Evolutionary conservation across 2,888 invertebrate species (phyloP).

Genomic region (Brachyptera putata): DNA sequence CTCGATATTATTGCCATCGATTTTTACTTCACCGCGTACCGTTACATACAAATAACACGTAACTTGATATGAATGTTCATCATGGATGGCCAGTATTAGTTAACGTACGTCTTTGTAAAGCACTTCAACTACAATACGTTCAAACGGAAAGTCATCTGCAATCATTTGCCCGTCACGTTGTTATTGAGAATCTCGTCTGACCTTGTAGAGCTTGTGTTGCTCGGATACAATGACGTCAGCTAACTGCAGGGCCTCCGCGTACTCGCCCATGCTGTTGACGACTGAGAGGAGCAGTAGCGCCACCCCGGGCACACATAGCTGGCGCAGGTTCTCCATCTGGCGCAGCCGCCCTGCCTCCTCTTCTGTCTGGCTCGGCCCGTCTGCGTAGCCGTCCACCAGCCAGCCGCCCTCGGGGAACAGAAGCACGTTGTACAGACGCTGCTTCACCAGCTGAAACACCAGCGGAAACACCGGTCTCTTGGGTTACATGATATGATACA

Average conservation of each 20-base stretch:
- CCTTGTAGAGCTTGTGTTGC: slow-evolving; percentile 72
- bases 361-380: slow-evolving; percentile 41
- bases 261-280: slow-evolving; percentile 68
- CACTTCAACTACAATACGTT: no score
- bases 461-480: slow-evolving; percentile 34
- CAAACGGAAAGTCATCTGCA: no score
- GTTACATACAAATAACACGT: no score
- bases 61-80: no score
- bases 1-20: no score
- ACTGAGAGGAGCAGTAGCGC: slow-evolving; percentile 73
- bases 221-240: slow-evolving; percentile 78
- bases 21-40: no score
- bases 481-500: no score
- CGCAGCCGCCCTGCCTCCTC: slow-evolving; percentile 56
- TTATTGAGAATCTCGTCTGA: no score
- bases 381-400: slow-evolving; percentile 67
- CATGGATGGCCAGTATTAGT: no score
- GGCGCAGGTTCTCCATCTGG: slow-evolving; percentile 70
- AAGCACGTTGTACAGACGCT: slow-evolving; percentile 78
- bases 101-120: no score
- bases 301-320: slow-evolving; percentile 72
- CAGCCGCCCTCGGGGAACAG: slow-evolving; percentile 88
- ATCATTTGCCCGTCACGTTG: no score
- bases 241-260: slow-evolving; percentile 72
- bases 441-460: slow-evolving; percentile 69